Percentiles rank a stretch among this genome's conserved stretches.
These are phyloP conservation scores for Puma concolor DNA, from an alignment of 2,113 vertebrate species.

Conservation along the genomic window DNA sequence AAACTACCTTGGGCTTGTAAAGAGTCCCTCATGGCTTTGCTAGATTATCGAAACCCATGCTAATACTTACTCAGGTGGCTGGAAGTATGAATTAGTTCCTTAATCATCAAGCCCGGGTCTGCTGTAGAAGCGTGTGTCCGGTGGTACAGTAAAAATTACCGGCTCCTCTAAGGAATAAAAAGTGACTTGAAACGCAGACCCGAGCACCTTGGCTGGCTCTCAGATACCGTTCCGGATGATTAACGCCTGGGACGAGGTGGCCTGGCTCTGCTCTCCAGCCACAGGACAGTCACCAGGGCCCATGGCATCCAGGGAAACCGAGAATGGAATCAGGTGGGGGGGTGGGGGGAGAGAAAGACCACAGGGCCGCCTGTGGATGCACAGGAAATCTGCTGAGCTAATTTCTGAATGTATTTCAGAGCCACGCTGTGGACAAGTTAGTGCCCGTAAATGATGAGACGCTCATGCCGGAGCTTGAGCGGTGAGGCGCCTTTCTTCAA, in stretches of 20 bases:
- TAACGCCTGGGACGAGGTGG: background rate
- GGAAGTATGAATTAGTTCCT: constrained; percentile 44
- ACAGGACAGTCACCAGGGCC: background rate
- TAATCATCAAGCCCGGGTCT: background rate
- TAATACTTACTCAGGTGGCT: constrained; percentile 76
- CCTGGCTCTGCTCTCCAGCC: background rate
- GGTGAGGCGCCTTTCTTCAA: background rate
- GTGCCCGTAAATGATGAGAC: background rate
- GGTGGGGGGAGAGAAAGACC: background rate
- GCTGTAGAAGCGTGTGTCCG: background rate
- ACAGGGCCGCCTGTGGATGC: background rate
- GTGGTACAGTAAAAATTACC: background rate
- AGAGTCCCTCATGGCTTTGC: constrained; percentile 23
- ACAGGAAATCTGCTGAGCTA: background rate
- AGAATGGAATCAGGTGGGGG: background rate
- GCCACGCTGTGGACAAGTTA: no score
- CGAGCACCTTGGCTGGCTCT: background rate
- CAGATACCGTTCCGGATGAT: background rate
- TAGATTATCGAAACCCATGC: constrained; percentile 51
- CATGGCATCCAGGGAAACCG: background rate
- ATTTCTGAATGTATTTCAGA: background rate
- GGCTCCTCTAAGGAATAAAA: background rate
- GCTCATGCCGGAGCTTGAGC: background rate
- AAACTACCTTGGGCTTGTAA: constrained; percentile 60
- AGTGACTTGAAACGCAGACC: background rate